Evolutionary conservation across 2,888 invertebrate species (phyloP).

Genomic region (Adineta ricciae): DNA sequence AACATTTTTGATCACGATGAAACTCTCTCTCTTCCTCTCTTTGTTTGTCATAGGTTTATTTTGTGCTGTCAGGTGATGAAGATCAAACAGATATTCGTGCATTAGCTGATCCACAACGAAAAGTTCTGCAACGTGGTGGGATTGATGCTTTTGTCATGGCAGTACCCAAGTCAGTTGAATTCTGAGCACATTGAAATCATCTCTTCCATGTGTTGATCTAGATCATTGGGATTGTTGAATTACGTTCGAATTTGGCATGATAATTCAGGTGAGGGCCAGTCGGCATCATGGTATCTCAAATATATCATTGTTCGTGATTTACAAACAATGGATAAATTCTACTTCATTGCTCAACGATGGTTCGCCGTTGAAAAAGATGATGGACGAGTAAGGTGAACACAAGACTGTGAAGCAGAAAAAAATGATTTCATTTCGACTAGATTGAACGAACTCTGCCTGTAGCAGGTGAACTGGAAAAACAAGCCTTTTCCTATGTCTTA

Average conservation of each 20-base stretch:
- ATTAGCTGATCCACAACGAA: constrained; percentile 47
- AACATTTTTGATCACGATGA: no score
- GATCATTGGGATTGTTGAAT: constrained; percentile 46
- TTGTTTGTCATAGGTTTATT: no score
- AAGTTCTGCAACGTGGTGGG: constrained; percentile 47
- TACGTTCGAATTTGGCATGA: constrained; percentile 51
- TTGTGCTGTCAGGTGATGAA: no score
- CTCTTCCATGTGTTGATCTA: no score
- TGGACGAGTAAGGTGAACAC: constrained; percentile 42
- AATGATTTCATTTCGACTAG: constrained; percentile 44
- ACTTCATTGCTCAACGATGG: constrained; percentile 52
- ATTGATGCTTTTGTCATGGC: constrained; percentile 51
- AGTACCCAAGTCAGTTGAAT: not conserved
- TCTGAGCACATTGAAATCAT: no score
- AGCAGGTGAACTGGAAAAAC: constrained; percentile 51
- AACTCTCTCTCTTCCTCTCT: no score
- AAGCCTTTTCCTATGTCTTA: constrained; percentile 51
- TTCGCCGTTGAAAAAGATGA: constrained; percentile 53
- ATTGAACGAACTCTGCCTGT: constrained; percentile 46
- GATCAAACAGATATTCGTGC: no score
- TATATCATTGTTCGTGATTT: constrained; percentile 51
- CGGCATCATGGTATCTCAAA: constrained; percentile 52
- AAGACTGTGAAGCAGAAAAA: no score
- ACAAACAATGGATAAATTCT: constrained; percentile 50
- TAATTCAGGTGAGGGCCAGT: constrained; percentile 50